Conservation (phyloP, 2,113 vertebrate genomes). For the Pterocles gutturalis region DNA sequence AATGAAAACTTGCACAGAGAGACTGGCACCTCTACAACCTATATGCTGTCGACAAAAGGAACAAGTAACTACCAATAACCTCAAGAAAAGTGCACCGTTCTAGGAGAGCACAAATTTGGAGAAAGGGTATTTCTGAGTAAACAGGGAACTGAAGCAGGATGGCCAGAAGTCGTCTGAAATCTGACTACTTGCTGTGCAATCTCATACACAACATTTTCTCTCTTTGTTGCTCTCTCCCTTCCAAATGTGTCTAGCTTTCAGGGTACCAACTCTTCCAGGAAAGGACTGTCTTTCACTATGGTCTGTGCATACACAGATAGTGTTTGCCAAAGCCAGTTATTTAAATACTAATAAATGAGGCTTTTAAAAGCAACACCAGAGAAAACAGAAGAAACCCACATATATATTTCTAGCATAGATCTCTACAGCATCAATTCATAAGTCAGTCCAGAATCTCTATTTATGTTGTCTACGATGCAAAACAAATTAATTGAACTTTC, state of each 20-base stretch:
- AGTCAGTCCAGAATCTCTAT: neutral
- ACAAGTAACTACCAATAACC: neutral
- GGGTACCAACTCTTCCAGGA: neutral
- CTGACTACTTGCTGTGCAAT: too few relatives aligned
- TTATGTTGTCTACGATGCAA: neutral
- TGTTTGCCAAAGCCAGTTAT: neutral
- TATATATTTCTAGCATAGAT: neutral
- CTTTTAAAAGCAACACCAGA: neutral
- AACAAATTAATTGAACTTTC: neutral
- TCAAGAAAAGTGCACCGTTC: neutral
- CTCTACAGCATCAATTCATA: neutral
- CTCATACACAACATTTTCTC: neutral
- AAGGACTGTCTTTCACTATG: neutral
- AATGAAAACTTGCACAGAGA: neutral
- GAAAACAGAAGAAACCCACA: neutral
- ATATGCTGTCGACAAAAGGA: neutral
- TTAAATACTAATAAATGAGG: neutral
- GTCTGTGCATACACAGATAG: fast-evolving
- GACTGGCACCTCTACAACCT: neutral
- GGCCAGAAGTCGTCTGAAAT: neutral
- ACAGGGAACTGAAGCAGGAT: neutral
- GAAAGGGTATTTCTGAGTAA: neutral
- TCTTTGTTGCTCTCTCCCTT: neutral
- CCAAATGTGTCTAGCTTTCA: neutral
- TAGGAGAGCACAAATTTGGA: neutral